These are phyloP conservation scores for Nasua narica DNA, from an alignment of 2,797 vertebrate species.

Conservation along the genomic window DNA sequence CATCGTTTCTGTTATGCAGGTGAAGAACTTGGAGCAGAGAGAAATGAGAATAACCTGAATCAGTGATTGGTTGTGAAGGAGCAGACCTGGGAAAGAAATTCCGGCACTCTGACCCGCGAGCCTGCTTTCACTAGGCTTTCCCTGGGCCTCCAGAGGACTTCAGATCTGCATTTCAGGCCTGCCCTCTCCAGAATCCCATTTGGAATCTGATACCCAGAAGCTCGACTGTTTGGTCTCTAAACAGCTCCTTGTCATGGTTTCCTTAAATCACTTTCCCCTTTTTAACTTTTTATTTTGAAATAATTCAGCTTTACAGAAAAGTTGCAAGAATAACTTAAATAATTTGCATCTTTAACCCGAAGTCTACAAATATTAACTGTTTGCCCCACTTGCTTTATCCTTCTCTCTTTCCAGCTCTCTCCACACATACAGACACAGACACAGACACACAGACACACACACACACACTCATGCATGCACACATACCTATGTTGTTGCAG, in stretches of 20 bases:
- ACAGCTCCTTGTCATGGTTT: not conserved
- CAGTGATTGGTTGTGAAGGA: not conserved
- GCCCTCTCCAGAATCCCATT: not conserved
- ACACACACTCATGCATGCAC: too few relatives aligned
- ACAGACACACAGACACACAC: too few relatives aligned
- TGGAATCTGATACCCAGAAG: not conserved
- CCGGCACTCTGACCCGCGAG: not conserved
- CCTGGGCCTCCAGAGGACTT: not conserved
- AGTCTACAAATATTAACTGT: slow-evolving; percentile 10
- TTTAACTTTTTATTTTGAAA: slow-evolving; percentile 4
- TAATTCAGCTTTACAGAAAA: slow-evolving; percentile 18
- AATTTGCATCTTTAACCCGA: not conserved
- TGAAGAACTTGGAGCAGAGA: not conserved
- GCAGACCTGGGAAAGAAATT: not conserved
- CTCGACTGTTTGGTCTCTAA: not conserved
- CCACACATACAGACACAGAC: rapidly evolving
- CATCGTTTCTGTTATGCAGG: not conserved
- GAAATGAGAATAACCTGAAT: not conserved
- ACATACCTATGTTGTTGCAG: not conserved
- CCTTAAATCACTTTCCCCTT: not conserved
- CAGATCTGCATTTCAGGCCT: not conserved
- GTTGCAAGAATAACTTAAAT: not conserved
- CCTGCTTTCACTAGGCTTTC: not conserved
- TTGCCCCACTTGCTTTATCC: not conserved
- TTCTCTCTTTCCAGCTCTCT: not conserved